A percentile compares a stretch with the other conserved stretches of the same genome.
Evolutionary conservation across 2,113 vertebrate genomes (phyloP).

Genomic region (Boulengeromyrus knoepffleri): DNA sequence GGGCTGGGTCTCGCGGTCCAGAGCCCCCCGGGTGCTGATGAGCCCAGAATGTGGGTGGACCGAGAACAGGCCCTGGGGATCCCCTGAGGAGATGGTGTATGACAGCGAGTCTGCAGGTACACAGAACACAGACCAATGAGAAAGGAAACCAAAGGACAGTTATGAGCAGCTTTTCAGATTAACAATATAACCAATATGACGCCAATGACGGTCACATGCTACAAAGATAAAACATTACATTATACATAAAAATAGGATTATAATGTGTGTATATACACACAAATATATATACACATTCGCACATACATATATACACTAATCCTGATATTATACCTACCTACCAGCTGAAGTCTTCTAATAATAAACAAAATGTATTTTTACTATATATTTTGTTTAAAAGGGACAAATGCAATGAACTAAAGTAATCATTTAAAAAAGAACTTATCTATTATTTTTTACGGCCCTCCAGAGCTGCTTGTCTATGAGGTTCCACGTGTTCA

Average conservation of each 20-base stretch:
- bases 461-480: too few relatives aligned
- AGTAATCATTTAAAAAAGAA: not conserved
- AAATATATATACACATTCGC: not conserved
- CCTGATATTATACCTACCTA: not conserved
- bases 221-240: too few relatives aligned
- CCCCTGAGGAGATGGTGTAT: slow-evolving; percentile 79
- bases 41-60: slow-evolving; percentile 70
- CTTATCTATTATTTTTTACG: too few relatives aligned
- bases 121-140: not conserved
- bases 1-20: slow-evolving; percentile 75
- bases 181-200: not conserved
- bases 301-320: not conserved
- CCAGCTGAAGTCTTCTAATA: not conserved
- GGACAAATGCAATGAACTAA: not conserved
- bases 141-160: not conserved
- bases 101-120: slow-evolving; percentile 63
- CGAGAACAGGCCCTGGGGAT: slow-evolving; percentile 67
- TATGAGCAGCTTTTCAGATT: not conserved
- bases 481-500: not conserved
- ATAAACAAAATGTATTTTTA: not conserved
- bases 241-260: too few relatives aligned
- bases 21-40: slow-evolving; percentile 58
- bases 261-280: too few relatives aligned
- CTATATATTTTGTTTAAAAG: not conserved
- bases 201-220: too few relatives aligned